phyloP scores from a whole-genome alignment of 2,113 vertebrate species.

The Propithecus coquereli region DNA sequence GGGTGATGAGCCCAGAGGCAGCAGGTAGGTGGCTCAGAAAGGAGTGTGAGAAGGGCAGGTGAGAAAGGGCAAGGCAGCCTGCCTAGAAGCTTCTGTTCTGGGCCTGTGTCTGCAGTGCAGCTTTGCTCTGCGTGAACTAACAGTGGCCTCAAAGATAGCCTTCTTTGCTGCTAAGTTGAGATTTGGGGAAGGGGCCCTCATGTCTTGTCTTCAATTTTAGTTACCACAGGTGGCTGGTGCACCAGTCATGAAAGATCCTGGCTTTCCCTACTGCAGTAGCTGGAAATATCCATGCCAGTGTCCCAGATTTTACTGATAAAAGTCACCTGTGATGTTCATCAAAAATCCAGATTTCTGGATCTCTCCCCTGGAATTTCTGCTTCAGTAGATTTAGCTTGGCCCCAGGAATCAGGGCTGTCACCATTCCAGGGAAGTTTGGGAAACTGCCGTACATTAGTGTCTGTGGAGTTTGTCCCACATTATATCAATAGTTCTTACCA shows the following conservation, averaged over 20 bases:
- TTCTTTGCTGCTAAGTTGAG: neutral
- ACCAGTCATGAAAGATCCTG: neutral
- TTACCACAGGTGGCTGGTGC: too few relatives aligned
- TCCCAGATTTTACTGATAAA: neutral
- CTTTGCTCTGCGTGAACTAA: neutral
- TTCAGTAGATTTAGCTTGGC: too few relatives aligned
- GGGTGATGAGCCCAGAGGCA: neutral
- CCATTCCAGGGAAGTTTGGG: neutral
- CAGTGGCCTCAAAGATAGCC: neutral
- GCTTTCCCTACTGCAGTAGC: neutral
- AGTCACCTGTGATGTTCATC: neutral
- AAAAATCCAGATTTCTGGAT: neutral
- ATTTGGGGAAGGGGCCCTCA: neutral
- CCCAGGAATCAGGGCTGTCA: neutral
- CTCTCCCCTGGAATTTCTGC: neutral
- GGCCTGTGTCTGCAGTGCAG: neutral
- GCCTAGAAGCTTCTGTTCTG: neutral
- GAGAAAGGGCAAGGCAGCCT: neutral
- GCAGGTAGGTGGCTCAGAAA: constrained; percentile 29
- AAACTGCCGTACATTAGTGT: neutral
- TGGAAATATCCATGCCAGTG: neutral
- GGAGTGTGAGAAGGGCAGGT: neutral
- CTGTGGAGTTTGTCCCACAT: neutral
- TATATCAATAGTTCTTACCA: neutral
- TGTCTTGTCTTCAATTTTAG: neutral